These are phyloP conservation scores for Oreochromis niloticus DNA, from an alignment of 2,113 vertebrate genomes.

Conservation along the genomic window DNA sequence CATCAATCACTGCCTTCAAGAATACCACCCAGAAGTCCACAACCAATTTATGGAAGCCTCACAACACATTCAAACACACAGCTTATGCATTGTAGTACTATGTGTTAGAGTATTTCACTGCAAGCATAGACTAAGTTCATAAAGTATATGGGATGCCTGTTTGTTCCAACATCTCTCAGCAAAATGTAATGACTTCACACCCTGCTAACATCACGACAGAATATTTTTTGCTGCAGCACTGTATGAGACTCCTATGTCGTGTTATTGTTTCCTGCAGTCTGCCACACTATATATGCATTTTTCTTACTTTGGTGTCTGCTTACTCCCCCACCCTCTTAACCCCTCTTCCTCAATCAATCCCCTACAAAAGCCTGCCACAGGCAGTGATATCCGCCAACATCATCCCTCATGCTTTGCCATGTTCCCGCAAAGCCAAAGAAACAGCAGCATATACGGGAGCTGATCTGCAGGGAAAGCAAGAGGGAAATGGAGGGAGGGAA, in stretches of 20 bases:
- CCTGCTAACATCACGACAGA: background rate
- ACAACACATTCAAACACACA: background rate
- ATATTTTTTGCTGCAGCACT: background rate
- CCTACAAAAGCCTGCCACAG: constrained; percentile 27
- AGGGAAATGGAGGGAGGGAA: constrained; percentile 24
- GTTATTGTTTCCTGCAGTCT: constrained; percentile 11
- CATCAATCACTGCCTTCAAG: constrained; percentile 52
- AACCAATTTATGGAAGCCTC: background rate
- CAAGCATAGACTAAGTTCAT: background rate
- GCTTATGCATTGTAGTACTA: background rate
- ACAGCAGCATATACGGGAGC: constrained; percentile 60
- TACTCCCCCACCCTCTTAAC: constrained; percentile 35
- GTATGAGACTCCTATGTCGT: background rate
- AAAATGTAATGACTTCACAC: background rate
- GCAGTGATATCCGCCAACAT: constrained; percentile 18
- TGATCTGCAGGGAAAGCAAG: constrained; percentile 50
- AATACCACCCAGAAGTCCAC: constrained; percentile 30
- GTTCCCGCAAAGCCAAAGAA: constrained; percentile 67
- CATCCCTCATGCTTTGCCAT: constrained; percentile 33
- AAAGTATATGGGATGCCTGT: background rate
- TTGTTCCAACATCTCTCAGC: background rate
- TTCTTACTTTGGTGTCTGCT: constrained; percentile 15
- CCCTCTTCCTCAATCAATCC: constrained; percentile 46
- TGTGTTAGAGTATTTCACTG: no score
- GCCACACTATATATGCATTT: background rate